Evolutionary conservation across 2,888 invertebrate genomes (phyloP), one percentile per base, ranked within the genome.

Genomic region (Psylliodes chrysocephalus): DNA sequence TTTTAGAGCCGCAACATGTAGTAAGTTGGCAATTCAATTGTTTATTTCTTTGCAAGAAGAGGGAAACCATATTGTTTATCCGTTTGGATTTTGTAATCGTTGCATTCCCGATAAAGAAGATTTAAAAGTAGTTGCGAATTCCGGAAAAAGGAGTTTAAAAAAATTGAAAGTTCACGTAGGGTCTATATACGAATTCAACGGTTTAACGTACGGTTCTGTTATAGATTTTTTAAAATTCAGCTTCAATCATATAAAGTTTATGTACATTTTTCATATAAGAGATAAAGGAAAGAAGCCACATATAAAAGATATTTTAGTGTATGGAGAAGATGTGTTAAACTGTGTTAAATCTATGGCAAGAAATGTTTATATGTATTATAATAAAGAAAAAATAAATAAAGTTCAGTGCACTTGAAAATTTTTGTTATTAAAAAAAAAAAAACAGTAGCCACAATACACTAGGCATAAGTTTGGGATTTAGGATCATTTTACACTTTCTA

Each of bases 1-100:
- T 6, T 40, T 67, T 14, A 60, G 51, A 25, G 63, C 66, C 0
- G 57, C 72, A 12, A 17, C 49, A 10, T 49, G 2, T 14, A 64
- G 60, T 33, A 63, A 66, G 10, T 63, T 65, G 25, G 59, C 66
- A 12, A 44, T 72, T 1, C 71, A 69, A 61, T 52, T 75, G 2
- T 65, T 73, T 15, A 64, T 75, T 25, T 73, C 71, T 14, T 49
- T 75, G 4, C 68, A 70, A 59, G 73, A 71, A 52, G 66, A 60
- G 15, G 72, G 73, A 0, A 60, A 68, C 35, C 55, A 54, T 12
- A 60, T 75, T n/a, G 60, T 64, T 4, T 73, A 73, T 35, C 74
- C 74, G 1, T 72, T 63, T 47, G 73, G 73, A 3, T 70, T 61
- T 49, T 65, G 59, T 30, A 17, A 8, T 5, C 57, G 15, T 0